phyloP scores from a whole-genome alignment of 2,888 invertebrate genomes.

The Ophioninae sp. region DNA sequence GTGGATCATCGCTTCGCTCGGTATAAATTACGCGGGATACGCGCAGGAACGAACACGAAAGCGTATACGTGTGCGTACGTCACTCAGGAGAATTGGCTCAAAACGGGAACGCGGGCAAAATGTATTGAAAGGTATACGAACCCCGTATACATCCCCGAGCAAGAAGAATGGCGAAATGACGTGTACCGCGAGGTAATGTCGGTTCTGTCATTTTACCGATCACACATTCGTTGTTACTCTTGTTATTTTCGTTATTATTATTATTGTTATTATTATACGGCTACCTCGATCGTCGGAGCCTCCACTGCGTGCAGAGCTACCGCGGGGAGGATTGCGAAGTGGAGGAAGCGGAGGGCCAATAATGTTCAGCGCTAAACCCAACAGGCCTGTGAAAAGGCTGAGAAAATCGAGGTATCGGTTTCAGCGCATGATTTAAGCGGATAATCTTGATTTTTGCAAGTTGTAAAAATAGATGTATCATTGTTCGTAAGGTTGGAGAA shows the following conservation, averaged over 20 bases:
- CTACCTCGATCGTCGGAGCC: background rate
- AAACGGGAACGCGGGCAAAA: background rate
- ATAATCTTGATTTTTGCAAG: too few relatives aligned
- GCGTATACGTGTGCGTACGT: background rate
- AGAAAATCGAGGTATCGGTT: too few relatives aligned
- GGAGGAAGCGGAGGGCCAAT: too few relatives aligned
- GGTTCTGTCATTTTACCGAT: background rate
- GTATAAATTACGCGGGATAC: constrained; percentile 22
- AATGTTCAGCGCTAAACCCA: too few relatives aligned
- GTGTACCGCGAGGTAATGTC: background rate
- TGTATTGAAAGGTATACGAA: background rate
- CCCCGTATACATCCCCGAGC: too few relatives aligned
- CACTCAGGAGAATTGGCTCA: constrained; percentile 12
- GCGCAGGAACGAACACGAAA: background rate
- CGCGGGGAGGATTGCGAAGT: too few relatives aligned
- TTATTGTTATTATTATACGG: background rate
- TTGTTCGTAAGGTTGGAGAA: too few relatives aligned
- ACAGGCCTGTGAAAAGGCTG: too few relatives aligned
- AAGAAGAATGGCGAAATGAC: background rate
- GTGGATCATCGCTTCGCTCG: constrained; percentile 18
- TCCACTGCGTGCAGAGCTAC: too few relatives aligned
- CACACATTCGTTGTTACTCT: background rate
- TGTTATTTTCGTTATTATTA: background rate
- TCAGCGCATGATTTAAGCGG: too few relatives aligned
- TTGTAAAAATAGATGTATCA: too few relatives aligned